Percentiles rank a stretch among this genome's conserved stretches.
These are phyloP conservation scores for Pectinophora gossypiella DNA, from an alignment of 1,140 invertebrate species.

Conservation along the genomic window DNA sequence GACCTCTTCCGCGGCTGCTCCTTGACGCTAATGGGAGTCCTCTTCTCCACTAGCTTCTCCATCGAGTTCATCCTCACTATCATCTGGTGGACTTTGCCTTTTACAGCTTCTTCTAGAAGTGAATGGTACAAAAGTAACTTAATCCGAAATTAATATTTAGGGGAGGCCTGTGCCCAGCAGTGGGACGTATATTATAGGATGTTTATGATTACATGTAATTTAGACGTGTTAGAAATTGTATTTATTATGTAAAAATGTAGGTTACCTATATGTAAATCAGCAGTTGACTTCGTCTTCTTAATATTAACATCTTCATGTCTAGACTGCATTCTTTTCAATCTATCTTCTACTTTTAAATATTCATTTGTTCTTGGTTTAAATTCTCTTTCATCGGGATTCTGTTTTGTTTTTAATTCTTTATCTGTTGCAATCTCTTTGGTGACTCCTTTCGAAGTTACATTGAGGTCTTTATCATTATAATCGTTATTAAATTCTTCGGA, in stretches of 20 bases:
- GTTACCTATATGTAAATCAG: slow-evolving; percentile 44
- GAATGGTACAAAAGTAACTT: too few species aligned
- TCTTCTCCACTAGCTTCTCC: slow-evolving; percentile 25
- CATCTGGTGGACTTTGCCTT: slow-evolving; percentile 42
- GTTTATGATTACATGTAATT: too few species aligned
- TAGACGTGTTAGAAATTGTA: too few species aligned
- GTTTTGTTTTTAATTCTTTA: too few species aligned
- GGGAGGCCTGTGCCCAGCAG: too few species aligned
- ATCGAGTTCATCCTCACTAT: slow-evolving; percentile 45
- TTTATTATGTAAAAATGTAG: too few species aligned
- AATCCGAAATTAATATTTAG: too few species aligned
- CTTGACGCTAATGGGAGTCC: slow-evolving; percentile 25
- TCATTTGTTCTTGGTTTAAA: neutral
- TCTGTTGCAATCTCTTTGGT: slow-evolving; percentile 5
- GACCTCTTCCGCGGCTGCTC: slow-evolving; percentile 38
- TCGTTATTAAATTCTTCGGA: neutral
- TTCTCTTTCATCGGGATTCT: neutral
- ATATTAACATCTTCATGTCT: neutral
- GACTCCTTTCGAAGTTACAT: slow-evolving; percentile 4
- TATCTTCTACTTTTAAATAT: slow-evolving; percentile 8
- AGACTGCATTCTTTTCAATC: slow-evolving; percentile 9
- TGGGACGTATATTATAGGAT: too few species aligned
- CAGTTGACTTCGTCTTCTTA: slow-evolving; percentile 34
- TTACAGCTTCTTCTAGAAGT: slow-evolving; percentile 33
- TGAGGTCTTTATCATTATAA: neutral